Base-by-base conservation (phyloP, 2,888 invertebrate genomes). In the Agonopterix alstromeriana region DNA sequence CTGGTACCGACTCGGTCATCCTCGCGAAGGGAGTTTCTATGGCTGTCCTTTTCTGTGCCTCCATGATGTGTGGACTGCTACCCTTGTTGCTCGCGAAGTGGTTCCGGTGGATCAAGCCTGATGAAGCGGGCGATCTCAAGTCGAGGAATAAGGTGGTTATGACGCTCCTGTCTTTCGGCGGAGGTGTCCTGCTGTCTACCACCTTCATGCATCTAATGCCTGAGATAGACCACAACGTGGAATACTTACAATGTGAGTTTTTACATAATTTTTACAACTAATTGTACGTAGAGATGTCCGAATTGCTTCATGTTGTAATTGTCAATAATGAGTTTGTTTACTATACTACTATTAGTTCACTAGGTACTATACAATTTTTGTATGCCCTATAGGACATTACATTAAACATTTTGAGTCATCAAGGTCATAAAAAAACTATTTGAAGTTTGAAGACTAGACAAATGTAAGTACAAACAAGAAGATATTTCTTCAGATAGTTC, bases 191-290 rank as follows among this genome's bases (percentile, higher is more conserved):
- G 11, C 80, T 96, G 40, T 93, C 93, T 54, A 96, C 96, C 2
- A 95, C 95, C 3, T 95, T 96, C 68, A 77, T 95, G 57, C 96
- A 96, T 66, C 82, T 96, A 61, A 81, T 95, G 48, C 96, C 96
- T 1, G 96, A 96, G 83, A 93, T 96, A 0, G 81, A 91, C 8
- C 93, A 95, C 61, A 91, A 91, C 49, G 90, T 95, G 8, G 82
- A 90, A n/a, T 75, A 89, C 45, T 79, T 94, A 52, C 90, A 92
- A 61, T 47, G 89, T 89, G 52, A 86, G 89, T 85, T 38, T 38
- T 9, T 38, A 5, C 7, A 27, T 27, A 27, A 5, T 27, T 27
- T 3, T 27, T 27, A 14, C 14, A 14, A 14, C 2, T 14, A 14
- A 14, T 14, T 14, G 14, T 14, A 14, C 14, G 2, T 3, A 2